phyloP scores from a whole-genome alignment of 2,113 vertebrate species.

The Boulengeromyrus knoepffleri region DNA sequence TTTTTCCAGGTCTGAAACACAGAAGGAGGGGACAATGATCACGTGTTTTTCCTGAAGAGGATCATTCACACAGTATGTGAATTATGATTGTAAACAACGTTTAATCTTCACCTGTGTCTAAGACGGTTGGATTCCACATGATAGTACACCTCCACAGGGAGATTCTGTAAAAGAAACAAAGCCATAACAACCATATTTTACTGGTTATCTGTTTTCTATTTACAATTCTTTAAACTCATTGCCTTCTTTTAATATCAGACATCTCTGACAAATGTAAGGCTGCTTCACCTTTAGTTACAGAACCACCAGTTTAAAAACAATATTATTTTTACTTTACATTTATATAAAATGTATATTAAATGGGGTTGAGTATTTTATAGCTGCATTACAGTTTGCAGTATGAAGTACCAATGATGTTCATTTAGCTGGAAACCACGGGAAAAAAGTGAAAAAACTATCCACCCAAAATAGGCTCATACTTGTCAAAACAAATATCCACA shows the following conservation, averaged over 20 bases:
- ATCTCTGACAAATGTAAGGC: background rate
- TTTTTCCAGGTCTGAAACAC: constrained; percentile 38
- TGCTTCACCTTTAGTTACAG: background rate
- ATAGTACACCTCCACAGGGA: constrained; percentile 69
- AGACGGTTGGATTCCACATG: constrained; percentile 63
- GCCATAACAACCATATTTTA: background rate
- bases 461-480: background rate
- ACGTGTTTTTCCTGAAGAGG: background rate
- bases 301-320: background rate
- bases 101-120: constrained; percentile 56
- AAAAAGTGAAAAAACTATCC: background rate
- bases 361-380: background rate
- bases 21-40: background rate
- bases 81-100: background rate
- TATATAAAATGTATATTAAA: background rate
- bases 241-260: background rate
- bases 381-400: background rate
- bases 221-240: background rate
- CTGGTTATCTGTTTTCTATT: background rate
- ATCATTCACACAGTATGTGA: background rate
- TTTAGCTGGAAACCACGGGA: background rate
- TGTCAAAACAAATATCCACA: background rate
- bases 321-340: background rate
- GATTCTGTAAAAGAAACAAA: constrained; percentile 39
- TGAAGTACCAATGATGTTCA: background rate